A percentile compares a stretch with the other conserved stretches of the same genome.
Evolutionary conservation across 2,888 invertebrate species (phyloP).

Genomic region (Magallana nippona): DNA sequence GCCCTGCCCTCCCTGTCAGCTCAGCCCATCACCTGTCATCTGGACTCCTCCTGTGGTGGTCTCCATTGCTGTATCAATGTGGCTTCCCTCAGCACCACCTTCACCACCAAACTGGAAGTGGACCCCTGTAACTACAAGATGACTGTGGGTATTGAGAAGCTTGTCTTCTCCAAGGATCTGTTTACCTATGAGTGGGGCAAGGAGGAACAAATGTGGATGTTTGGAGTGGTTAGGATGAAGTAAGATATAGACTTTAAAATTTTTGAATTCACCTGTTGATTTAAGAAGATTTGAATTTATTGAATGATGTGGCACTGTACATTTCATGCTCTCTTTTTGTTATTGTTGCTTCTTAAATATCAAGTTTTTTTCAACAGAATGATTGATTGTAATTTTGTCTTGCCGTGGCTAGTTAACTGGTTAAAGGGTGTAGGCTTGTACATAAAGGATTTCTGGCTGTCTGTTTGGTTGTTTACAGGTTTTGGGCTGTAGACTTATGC

Average conservation of each 20-base stretch:
- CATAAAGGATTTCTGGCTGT: constrained; percentile 33
- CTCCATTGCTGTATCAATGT: constrained; percentile 55
- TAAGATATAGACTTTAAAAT: background rate
- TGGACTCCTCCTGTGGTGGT: constrained; percentile 51
- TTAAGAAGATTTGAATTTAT: too few species aligned
- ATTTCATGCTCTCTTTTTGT: too few species aligned
- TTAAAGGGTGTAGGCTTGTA: too few species aligned
- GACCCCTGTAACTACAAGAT: constrained; percentile 48
- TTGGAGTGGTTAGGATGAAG: constrained; percentile 46
- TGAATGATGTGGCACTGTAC: too few species aligned
- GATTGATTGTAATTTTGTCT: too few species aligned
- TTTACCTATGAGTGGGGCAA: constrained; percentile 47
- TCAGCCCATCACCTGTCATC: constrained; percentile 45
- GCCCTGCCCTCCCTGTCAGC: constrained; percentile 32
- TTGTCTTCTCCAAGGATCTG: constrained; percentile 41
- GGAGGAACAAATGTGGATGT: constrained; percentile 47
- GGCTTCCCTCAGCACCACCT: constrained; percentile 37
- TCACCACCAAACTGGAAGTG: constrained; percentile 40
- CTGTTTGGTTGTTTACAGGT: too few species aligned
- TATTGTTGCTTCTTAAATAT: too few species aligned
- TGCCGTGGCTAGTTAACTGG: background rate
- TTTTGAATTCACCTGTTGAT: too few species aligned
- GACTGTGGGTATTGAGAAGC: constrained; percentile 48
- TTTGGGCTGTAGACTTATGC: too few species aligned
- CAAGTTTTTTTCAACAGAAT: too few species aligned